Conservation (phyloP, 1,140 invertebrate species). For the Bradysia coprophila region DNA sequence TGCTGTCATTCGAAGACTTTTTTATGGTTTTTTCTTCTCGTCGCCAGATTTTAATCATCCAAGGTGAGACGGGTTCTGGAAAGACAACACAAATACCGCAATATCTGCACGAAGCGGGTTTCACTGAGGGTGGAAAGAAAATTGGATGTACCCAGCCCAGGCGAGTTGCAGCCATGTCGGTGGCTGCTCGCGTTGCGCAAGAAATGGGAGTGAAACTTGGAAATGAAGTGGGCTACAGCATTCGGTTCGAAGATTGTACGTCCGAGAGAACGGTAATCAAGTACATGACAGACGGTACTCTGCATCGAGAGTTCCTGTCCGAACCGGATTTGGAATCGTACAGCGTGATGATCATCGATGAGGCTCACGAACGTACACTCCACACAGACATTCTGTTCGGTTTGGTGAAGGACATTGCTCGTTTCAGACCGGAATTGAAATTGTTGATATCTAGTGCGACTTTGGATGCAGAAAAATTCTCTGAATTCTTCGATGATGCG, state of each 20-base stretch:
- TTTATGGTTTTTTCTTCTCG: background rate
- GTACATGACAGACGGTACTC: constrained; percentile 99
- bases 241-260: constrained; percentile 98
- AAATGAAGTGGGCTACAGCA: constrained; percentile 97
- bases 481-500: constrained; percentile 95
- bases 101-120: constrained; percentile 86
- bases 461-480: constrained; percentile 96
- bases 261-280: constrained; percentile 93
- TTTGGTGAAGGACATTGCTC: constrained; percentile 91
- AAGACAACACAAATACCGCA: constrained; percentile 99
- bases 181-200: constrained; percentile 96
- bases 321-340: constrained; percentile 91
- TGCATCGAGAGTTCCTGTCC: constrained; percentile 91
- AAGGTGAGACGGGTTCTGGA: constrained; percentile 95
- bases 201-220: constrained; percentile 98
- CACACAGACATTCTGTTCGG: constrained; percentile 98
- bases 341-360: constrained; percentile 98
- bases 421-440: constrained; percentile 89
- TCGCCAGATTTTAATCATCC: constrained; percentile 68
- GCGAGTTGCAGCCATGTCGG: constrained; percentile 97
- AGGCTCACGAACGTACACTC: constrained; percentile 95
- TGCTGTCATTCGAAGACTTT: background rate
- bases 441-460: constrained; percentile 95
- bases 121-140: constrained; percentile 64
- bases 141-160: constrained; percentile 91